phyloP scores from a whole-genome alignment of 2,797 vertebrate genomes.

The Salmo trutta region DNA sequence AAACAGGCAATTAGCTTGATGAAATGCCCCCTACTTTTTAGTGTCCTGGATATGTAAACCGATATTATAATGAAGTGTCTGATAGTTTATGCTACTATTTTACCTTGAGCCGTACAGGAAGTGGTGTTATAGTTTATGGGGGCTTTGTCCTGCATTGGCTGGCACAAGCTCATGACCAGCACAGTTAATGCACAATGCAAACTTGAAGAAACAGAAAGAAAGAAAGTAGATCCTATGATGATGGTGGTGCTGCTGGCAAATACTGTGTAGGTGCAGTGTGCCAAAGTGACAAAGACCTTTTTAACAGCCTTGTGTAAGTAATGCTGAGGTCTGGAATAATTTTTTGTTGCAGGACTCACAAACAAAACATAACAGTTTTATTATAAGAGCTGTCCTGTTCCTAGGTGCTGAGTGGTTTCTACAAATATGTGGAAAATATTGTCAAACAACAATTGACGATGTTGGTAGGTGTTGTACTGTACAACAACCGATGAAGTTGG shows the following conservation, averaged over 20 bases:
- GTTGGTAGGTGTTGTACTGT: background rate
- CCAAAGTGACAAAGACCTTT: constrained; percentile 39
- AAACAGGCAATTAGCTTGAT: constrained; percentile 99
- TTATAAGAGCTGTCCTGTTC: background rate
- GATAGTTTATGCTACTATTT: constrained; percentile 91
- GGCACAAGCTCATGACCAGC: constrained; percentile 34
- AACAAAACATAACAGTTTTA: background rate
- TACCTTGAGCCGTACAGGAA: constrained; percentile 82
- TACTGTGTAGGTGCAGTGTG: constrained; percentile 35
- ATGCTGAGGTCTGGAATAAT: background rate
- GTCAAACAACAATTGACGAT: background rate
- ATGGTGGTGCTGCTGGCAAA: constrained; percentile 47
- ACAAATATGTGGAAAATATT: background rate
- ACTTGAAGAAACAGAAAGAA: constrained; percentile 37
- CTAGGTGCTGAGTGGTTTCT: background rate
- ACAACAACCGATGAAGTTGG: too few relatives aligned
- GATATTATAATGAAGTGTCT: constrained; percentile 91
- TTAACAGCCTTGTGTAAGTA: background rate
- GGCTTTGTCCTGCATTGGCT: constrained; percentile 47
- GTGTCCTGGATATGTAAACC: constrained; percentile 88
- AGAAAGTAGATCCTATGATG: constrained; percentile 52
- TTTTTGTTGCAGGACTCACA: background rate
- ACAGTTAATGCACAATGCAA: constrained; percentile 38
- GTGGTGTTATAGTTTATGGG: constrained; percentile 59
- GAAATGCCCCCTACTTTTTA: constrained; percentile 87